Conservation (phyloP, 2,888 invertebrate species). For the Margaritifera margaritifera region DNA sequence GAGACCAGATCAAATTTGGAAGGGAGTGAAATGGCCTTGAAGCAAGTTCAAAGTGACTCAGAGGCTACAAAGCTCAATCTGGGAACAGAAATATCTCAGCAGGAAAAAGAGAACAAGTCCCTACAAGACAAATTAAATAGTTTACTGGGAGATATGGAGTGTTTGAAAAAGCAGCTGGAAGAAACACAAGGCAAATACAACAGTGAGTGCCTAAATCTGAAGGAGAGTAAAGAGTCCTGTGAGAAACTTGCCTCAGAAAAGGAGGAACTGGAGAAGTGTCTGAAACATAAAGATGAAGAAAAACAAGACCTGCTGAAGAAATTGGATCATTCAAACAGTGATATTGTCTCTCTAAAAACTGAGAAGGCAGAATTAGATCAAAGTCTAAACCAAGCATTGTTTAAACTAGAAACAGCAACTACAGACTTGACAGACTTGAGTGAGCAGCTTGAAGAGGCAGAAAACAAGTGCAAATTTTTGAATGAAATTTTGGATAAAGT, state of each 20-base stretch:
- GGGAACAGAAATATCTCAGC: background rate
- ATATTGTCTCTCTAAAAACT: background rate
- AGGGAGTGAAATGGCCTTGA: too few species aligned
- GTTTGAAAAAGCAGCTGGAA: too few species aligned
- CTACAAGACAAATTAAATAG: constrained; percentile 3
- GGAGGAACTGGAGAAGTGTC: constrained; percentile 16
- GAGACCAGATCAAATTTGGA: too few species aligned
- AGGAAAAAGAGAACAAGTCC: background rate
- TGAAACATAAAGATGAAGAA: constrained; percentile 16
- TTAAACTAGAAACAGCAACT: background rate
- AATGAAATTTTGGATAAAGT: constrained; percentile 15
- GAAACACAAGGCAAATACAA: background rate
- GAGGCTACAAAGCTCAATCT: too few species aligned
- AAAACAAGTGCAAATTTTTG: constrained; percentile 10
- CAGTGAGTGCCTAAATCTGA: background rate
- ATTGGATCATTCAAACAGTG: constrained; percentile 11
- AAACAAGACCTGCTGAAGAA: constrained; percentile 17
- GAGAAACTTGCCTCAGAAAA: constrained; percentile 2
- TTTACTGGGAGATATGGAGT: constrained; percentile 1
- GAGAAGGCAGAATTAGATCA: constrained; percentile 12
- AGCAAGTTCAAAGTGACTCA: too few species aligned
- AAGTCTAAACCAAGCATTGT: too few species aligned
- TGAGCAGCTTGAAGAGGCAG: constrained; percentile 13
- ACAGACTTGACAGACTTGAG: constrained; percentile 6
- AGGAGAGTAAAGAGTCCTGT: background rate